A percentile compares a stretch with the other conserved stretches of the same genome.
Conservation (phyloP, 2,888 invertebrate species). For the Polyommatus icarus region DNA sequence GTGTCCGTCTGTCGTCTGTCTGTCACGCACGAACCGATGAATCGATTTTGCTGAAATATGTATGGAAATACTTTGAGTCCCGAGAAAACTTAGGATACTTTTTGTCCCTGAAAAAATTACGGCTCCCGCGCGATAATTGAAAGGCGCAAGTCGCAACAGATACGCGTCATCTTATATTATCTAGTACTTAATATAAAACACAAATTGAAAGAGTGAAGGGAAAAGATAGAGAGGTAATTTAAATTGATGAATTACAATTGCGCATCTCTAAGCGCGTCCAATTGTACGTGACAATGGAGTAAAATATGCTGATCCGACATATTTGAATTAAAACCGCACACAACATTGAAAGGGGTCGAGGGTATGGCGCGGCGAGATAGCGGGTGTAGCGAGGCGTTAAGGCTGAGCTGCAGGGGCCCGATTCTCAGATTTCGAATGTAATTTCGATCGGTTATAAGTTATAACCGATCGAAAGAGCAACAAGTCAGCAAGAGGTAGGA, state of each 20-base stretch:
- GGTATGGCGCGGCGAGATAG: conserved; percentile 66
- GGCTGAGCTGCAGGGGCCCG: conserved; percentile 45
- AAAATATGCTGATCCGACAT: conserved; percentile 75
- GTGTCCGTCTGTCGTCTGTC: too few species aligned
- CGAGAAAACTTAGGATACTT: too few species aligned
- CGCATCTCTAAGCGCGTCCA: conserved; percentile 58
- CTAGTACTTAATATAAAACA: neutral
- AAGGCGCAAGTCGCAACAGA: too few species aligned
- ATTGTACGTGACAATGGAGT: conserved; percentile 63
- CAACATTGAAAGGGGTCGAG: conserved; percentile 64
- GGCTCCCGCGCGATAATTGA: too few species aligned
- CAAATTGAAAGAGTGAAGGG: neutral
- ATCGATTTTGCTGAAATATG: too few species aligned
- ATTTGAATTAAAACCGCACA: conserved; percentile 66
- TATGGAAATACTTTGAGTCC: too few species aligned
- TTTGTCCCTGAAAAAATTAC: too few species aligned
- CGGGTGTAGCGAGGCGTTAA: conserved; percentile 57
- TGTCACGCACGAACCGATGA: too few species aligned
- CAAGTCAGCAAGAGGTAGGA: neutral
- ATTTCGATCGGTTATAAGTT: neutral
- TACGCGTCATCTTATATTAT: too few species aligned
- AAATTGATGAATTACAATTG: conserved; percentile 34
- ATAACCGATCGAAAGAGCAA: neutral
- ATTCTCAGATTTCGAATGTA: neutral
- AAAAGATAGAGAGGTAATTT: neutral